phyloP scores from a whole-genome alignment of 2,797 vertebrate genomes.

The Perodicticus potto region DNA sequence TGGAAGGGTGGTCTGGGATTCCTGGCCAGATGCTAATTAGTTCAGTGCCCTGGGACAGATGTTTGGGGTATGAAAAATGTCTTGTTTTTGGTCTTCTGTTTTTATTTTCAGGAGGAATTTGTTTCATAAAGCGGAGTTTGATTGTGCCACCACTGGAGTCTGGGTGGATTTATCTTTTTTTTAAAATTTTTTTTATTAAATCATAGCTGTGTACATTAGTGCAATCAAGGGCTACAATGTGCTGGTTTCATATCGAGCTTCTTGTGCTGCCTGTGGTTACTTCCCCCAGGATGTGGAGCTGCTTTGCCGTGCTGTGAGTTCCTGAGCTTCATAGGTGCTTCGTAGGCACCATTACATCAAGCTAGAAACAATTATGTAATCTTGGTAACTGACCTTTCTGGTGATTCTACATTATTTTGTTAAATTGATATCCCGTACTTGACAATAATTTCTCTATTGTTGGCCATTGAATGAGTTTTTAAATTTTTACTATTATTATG shows the following conservation, averaged over 20 bases:
- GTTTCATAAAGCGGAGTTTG: not conserved
- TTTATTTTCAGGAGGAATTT: slow-evolving; percentile 10
- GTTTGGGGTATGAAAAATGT: not conserved
- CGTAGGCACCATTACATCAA: not conserved
- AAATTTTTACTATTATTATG: not conserved
- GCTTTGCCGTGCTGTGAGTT: not conserved
- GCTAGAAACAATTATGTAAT: not conserved
- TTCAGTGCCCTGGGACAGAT: not conserved
- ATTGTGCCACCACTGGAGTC: not conserved
- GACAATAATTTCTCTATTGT: not conserved
- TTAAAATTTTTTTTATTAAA: no score
- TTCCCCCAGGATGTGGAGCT: not conserved
- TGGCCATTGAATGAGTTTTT: not conserved
- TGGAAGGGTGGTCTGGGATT: not conserved
- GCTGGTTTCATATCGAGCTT: not conserved
- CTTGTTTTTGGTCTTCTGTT: slow-evolving; percentile 11
- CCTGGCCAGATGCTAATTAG: not conserved
- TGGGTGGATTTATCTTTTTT: not conserved
- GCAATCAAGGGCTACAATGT: no score
- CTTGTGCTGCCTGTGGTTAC: not conserved
- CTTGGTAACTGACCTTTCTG: not conserved
- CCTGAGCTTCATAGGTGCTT: not conserved
- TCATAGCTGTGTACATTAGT: no score
- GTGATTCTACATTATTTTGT: not conserved
- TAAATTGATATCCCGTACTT: not conserved